phyloP scores from a whole-genome alignment of 2,797 vertebrate genomes.

The Parauchenoglanis punctatus region DNA sequence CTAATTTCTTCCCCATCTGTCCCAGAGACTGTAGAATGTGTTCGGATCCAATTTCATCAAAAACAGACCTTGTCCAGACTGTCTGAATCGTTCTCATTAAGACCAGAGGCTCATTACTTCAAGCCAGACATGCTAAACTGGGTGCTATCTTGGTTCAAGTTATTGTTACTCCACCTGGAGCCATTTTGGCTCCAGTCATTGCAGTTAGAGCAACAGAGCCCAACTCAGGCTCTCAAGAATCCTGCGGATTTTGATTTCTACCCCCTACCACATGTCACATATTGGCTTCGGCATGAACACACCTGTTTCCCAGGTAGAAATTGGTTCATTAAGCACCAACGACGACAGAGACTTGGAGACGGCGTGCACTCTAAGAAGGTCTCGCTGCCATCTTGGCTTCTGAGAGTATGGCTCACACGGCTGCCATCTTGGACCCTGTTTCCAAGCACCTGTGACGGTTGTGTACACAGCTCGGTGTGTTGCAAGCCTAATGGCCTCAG shows the following conservation, averaged over 20 bases:
- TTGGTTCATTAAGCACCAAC: conserved; percentile 44
- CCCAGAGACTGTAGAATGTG: conserved; percentile 42
- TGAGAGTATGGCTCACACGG: conserved; percentile 23
- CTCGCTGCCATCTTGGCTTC: conserved; percentile 47
- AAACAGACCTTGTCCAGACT: conserved; percentile 52
- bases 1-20: conserved; percentile 55
- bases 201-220: conserved; percentile 45
- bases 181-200: conserved; percentile 50
- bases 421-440: conserved; percentile 51
- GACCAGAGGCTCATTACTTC: conserved; percentile 46
- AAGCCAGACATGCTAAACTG: conserved; percentile 51
- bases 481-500: conserved; percentile 40
- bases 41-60: conserved; percentile 51
- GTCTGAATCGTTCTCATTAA: conserved; percentile 47
- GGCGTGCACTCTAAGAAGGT: conserved; percentile 20
- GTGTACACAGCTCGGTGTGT: conserved; percentile 20
- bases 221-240: conserved; percentile 32
- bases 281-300: conserved; percentile 38
- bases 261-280: conserved; percentile 42
- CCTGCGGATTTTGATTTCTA: conserved; percentile 26
- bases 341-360: conserved; percentile 48
- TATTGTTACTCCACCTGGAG: conserved; percentile 57
- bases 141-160: conserved; percentile 55
- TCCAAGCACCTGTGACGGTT: conserved; percentile 38
- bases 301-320: conserved; percentile 50